These are phyloP conservation scores for Drosophila takahashii DNA, from an alignment of 1,140 invertebrate species.

Conservation along the genomic window DNA sequence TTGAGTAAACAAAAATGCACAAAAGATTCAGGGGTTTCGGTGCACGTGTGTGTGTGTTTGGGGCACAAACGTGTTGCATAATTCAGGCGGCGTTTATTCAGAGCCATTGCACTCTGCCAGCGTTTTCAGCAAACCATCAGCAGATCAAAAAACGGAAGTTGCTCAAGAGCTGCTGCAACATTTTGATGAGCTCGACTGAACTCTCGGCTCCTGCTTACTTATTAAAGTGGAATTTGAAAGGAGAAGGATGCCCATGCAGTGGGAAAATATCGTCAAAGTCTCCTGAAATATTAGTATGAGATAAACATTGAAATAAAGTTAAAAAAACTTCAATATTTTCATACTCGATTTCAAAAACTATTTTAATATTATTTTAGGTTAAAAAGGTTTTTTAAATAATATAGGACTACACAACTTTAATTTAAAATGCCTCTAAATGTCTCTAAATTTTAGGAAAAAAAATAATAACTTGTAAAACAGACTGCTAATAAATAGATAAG, in stretches of 20 bases:
- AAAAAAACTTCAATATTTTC: too few relatives aligned
- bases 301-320: too few relatives aligned
- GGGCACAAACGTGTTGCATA: constrained; percentile 67
- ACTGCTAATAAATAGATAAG: too few relatives aligned
- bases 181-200: constrained; percentile 48
- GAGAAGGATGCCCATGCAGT: constrained; percentile 9
- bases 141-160: constrained; percentile 69
- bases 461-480: too few relatives aligned
- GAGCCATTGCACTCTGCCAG: constrained; percentile 60
- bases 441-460: too few relatives aligned
- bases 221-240: constrained; percentile 57
- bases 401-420: too few relatives aligned
- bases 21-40: constrained; percentile 29
- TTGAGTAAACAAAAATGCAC: constrained; percentile 46
- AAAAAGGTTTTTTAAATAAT: too few relatives aligned
- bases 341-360: too few relatives aligned
- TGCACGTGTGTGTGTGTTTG: constrained; percentile 8
- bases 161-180: constrained; percentile 42
- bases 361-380: too few relatives aligned
- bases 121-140: constrained; percentile 35
- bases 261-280: neutral
- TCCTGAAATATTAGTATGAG: too few relatives aligned
- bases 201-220: constrained; percentile 54
- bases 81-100: constrained; percentile 72
- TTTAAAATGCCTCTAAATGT: too few relatives aligned